Conservation (phyloP, 2,797 vertebrate species). For the Oryzias dopingdopingensis region DNA sequence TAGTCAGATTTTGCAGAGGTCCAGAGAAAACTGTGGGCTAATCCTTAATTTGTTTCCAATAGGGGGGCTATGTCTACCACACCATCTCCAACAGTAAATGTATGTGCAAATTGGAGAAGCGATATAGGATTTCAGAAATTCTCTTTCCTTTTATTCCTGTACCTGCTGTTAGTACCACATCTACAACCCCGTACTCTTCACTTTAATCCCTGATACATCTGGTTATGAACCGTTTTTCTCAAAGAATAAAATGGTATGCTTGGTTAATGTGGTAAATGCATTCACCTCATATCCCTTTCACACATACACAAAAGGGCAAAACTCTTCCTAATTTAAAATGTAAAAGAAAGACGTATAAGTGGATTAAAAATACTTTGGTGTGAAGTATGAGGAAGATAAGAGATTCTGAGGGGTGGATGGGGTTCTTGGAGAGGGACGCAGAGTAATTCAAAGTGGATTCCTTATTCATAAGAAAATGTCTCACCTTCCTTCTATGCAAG, state of each 20-base stretch:
- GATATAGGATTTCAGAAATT: too few relatives aligned
- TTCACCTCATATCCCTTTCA: conserved; percentile 45
- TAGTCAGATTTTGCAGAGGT: not conserved
- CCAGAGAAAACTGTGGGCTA: not conserved
- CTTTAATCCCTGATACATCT: not conserved
- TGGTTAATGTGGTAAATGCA: conserved; percentile 37
- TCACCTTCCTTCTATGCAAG: conserved; percentile 41
- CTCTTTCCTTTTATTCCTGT: too few relatives aligned
- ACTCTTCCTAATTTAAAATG: conserved; percentile 57
- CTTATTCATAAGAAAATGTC: conserved; percentile 45
- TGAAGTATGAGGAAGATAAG: conserved; percentile 59
- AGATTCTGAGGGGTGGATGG: conserved; percentile 7
- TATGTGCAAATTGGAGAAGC: not conserved
- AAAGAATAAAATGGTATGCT: conserved; percentile 5
- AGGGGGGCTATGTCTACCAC: not conserved
- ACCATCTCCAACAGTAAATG: not conserved
- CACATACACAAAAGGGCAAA: conserved; percentile 27
- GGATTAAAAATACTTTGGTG: conserved; percentile 68
- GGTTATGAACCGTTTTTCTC: not conserved
- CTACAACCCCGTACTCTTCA: too few relatives aligned
- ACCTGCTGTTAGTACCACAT: too few relatives aligned
- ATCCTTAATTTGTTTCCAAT: not conserved
- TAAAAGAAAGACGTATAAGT: conserved; percentile 63
- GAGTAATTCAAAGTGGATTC: conserved; percentile 36
- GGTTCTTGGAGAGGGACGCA: conserved; percentile 27